These are phyloP conservation scores for Ruditapes philippinarum DNA, from an alignment of 1,140 invertebrate genomes.

Conservation along the genomic window DNA sequence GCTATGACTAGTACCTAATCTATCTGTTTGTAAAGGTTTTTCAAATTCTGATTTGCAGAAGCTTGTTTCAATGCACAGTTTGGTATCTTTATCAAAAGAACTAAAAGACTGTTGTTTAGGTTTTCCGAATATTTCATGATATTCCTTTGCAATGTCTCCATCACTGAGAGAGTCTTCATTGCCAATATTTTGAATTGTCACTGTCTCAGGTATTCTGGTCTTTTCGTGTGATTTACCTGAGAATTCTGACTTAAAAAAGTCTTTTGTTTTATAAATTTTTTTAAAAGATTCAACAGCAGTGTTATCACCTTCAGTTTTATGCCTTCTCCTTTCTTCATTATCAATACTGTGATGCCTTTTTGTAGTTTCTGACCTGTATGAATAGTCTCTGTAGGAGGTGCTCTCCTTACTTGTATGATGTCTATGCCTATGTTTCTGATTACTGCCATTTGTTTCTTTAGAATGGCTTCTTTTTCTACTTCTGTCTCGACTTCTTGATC, in stretches of 20 bases:
- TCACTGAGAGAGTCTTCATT: not conserved
- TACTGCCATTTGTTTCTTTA: not conserved
- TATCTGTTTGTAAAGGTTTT: not conserved
- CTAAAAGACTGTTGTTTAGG: not conserved
- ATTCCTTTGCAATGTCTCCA: conserved; percentile 24
- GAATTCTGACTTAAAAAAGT: not conserved
- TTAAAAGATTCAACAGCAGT: not conserved
- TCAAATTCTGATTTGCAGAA: not conserved
- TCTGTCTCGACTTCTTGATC: conserved; percentile 1
- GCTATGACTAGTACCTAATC: not conserved
- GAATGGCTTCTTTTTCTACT: not conserved
- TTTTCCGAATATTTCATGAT: conserved; percentile 15
- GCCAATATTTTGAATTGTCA: too few species aligned
- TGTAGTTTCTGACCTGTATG: not conserved
- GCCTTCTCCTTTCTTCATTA: not conserved
- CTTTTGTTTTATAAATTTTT: not conserved
- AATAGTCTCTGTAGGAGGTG: not conserved
- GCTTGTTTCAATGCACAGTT: too few species aligned
- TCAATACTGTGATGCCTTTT: not conserved
- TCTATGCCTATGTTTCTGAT: not conserved
- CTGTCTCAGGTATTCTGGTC: too few species aligned
- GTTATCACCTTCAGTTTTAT: not conserved
- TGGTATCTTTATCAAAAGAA: too few species aligned
- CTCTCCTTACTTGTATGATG: conserved; percentile 6
- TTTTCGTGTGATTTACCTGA: not conserved